phyloP scores from a whole-genome alignment of 2,797 vertebrate species.

The Bucorvus abyssinicus region DNA sequence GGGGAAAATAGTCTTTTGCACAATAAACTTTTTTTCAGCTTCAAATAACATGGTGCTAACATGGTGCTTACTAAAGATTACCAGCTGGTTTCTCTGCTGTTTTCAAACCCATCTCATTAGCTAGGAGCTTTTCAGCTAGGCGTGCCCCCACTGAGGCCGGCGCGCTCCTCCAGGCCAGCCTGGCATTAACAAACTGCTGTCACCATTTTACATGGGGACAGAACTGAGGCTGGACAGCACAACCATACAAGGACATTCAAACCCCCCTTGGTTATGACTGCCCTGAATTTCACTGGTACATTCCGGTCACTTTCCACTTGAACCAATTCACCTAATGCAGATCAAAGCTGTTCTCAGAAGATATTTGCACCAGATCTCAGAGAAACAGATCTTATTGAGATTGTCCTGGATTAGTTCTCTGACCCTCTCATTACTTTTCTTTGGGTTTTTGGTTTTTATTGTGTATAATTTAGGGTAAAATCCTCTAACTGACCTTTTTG shows the following conservation, averaged over 20 bases:
- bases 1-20: background rate
- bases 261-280: background rate
- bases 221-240: background rate
- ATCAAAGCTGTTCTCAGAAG: background rate
- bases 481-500: conserved; percentile 22
- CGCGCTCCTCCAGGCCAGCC: background rate
- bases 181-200: background rate
- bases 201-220: background rate
- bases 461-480: background rate
- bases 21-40: background rate
- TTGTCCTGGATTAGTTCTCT: background rate
- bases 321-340: background rate
- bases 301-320: background rate
- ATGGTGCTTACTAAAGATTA: background rate
- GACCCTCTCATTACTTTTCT: background rate
- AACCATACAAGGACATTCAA: background rate
- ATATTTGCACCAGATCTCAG: background rate
- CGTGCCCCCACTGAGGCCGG: background rate
- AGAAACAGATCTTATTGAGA: background rate
- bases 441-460: background rate
- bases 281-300: background rate
- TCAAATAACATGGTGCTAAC: background rate
- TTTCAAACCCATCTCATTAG: background rate
- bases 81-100: background rate
- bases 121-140: background rate